Base-by-base conservation (phyloP, 2,797 vertebrate genomes). In the Aeoliscus strigatus region DNA sequence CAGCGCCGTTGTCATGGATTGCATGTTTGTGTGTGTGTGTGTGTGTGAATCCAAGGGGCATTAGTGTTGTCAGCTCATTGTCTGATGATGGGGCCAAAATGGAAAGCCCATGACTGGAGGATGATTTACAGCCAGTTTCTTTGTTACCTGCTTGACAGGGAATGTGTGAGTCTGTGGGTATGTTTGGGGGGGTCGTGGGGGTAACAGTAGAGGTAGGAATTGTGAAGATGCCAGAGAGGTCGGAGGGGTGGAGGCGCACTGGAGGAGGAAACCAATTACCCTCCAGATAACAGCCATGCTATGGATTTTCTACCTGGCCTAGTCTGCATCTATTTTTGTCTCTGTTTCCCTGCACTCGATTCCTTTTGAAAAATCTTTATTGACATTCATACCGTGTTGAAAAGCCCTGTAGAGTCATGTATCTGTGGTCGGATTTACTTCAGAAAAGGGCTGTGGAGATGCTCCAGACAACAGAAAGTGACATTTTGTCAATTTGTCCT, bases 231-330 rank as follows among this genome's bases (percentile, higher is more conserved):
- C 48, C 14, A 31, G 35, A 46, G 13, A 25, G 28, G 44, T 39
- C n/a, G 48, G 44, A 25, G 39, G 47, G 47, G 23, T 29, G 32
- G 48, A 49, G 52, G 45, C 28, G 39, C 1, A 7, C 13, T 15
- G 15, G 50, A 39, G 66, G 65, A 66, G 63, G 63, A 73, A 84
- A 83, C 73, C 82, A 81, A 85, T 87, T 86, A 87, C 77, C 13
- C 61, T 74, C 45, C 69, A 64, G 80, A 81, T 85, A 84, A 84
- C 76, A 74, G 75, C 41, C 61, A 62, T 51, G 47, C 61, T 78
- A 80, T 85, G 74, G 85, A 86, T 85, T 85, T 85, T 86, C 74
- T 54, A 69, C 43, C 59, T 25, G 76, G 67, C 63, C 59, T 65
- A 56, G 35, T 58, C 69, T 61, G 68, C 65, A 37, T 59, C 71